Base-by-base conservation (phyloP, 2,888 invertebrate species). In the Dicyrtomina minuta region DNA sequence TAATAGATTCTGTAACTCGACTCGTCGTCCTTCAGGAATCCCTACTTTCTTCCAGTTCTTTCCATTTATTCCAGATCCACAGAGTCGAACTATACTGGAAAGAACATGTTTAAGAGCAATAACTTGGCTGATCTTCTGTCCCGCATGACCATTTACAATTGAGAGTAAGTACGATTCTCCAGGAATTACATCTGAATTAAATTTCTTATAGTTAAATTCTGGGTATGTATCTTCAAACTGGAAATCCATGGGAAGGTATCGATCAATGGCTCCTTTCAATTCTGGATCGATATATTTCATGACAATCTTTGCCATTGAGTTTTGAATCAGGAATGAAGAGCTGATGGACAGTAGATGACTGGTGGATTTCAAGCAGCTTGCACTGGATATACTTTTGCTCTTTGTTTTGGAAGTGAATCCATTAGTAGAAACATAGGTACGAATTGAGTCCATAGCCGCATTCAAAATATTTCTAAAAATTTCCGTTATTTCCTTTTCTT, bases 101-200 rank as follows among this genome's bases (percentile, higher is more conserved):
- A 90, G 82, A 43, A 89, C 82, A 77, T 88, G 86, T 79, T 88
- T 88, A 76, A 90, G 80, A 0, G 88, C 88, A 12, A 86, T 39
- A 13, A 66, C 66, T 39, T 66, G 51, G 12, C 12, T 22, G 17
- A 68, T 58, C 17, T 58, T 61, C 6, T 70, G 46, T 8, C 66
- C 65, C 17, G 60, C 53, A 79, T 90, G 89, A 27, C 87, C 85
- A 73, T 85, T 86, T 43, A 92, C 87, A 5, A 92, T 87, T 66
- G 88, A 87, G n/a, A 91, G 84, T 2, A 92, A 87, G 75, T 90
- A 92, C 79, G 89, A 91, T 81, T 93, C 93, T 0, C 90, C 89
- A 15, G 93, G 92, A 74, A 93, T 89, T 44, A 91, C 88, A 80
- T 93, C 91, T 73, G 72, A 66, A 51, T 75, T 76, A 41, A 70